Percentiles rank a stretch among this genome's conserved stretches.
Conservation (phyloP, 2,888 invertebrate species). For the Danaus chrysippus region DNA sequence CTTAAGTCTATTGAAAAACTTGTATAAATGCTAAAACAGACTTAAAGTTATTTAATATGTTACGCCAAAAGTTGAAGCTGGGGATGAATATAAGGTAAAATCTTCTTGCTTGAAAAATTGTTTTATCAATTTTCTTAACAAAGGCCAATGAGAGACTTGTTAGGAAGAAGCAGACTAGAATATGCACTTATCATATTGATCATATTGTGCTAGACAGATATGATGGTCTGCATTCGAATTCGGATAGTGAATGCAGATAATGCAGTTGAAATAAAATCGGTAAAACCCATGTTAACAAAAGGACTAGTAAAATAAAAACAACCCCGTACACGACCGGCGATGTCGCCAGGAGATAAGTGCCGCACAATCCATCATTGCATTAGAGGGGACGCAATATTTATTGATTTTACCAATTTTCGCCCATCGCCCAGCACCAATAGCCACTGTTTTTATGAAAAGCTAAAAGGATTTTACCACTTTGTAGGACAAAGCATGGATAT, state of each 20-base stretch:
- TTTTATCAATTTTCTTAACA: too few species aligned
- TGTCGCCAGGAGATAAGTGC: slow-evolving; percentile 65
- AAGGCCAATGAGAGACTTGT: too few species aligned
- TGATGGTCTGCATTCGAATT: too few species aligned
- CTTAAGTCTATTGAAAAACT: slow-evolving; percentile 3
- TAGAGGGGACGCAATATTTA: slow-evolving; percentile 62
- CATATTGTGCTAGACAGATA: too few species aligned
- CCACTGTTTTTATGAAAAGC: slow-evolving; percentile 28
- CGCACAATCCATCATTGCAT: slow-evolving; percentile 67
- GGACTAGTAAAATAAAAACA: slow-evolving; percentile 37
- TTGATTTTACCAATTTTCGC: slow-evolving; percentile 62
- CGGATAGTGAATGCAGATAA: not conserved
- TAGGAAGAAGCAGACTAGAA: too few species aligned
- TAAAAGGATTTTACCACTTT: slow-evolving; percentile 32
- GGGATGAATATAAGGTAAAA: too few species aligned
- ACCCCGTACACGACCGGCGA: slow-evolving; percentile 47
- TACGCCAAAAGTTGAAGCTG: too few species aligned
- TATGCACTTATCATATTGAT: too few species aligned
- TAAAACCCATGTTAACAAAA: slow-evolving; percentile 33
- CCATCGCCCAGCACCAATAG: slow-evolving; percentile 29
- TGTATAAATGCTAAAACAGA: not conserved
- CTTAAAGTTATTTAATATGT: too few species aligned
- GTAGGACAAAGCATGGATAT: slow-evolving; percentile 22
- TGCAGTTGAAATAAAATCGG: not conserved
- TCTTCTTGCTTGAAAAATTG: too few species aligned